Evolutionary conservation across 1,140 invertebrate genomes (phyloP), one percentile per base, ranked within the genome.

Genomic region (Drosophila bocqueti): DNA sequence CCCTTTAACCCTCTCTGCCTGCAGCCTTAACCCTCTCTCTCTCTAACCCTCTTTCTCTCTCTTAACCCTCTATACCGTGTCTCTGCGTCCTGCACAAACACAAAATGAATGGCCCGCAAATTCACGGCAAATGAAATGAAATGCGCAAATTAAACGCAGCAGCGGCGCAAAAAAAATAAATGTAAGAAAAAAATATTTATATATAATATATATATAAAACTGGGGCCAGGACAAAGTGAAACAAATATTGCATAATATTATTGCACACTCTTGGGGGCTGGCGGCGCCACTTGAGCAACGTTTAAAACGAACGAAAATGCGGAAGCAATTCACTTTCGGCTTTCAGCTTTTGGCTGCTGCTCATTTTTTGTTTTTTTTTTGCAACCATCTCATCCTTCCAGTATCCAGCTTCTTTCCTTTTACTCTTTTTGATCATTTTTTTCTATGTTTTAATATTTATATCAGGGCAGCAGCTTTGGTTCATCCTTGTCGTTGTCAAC

Each of bases 221-320:
- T 40, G 24, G 15, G 31, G 45, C 45, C 58, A 64, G 60, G 64
- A 75, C 52, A 83, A 77, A 83, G 67, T 73, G 76, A 79, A 87
- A 87, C 76, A 86, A 83, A 86, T 86, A 86, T 80, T 87, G 76
- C 71, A 83, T 87, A 87, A 86, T 83, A 77, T 86, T 76, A 87
- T 81, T 78, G 74, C 79, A 61, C 52, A 31, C 38, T 50, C n/a
- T 58, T 21, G 42, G 50, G 36, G 21, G 16, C 43, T 52, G 50
- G 46, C 18, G 50, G 29, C 24, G 52, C 21, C 74, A 67, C 66
- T 67, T 71, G 63, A 81, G 60, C 21, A 49, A n/a, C 72, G 64
- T 60, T 86, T 83, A 74, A 83, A 71, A 60, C 68, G 54, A 42
- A 77, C 45, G 63, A 77, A 80, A 86, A 80, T 54, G 67, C 83